Base-by-base conservation (phyloP, 1,140 invertebrate genomes). In the Brachionus calyciflorus region DNA sequence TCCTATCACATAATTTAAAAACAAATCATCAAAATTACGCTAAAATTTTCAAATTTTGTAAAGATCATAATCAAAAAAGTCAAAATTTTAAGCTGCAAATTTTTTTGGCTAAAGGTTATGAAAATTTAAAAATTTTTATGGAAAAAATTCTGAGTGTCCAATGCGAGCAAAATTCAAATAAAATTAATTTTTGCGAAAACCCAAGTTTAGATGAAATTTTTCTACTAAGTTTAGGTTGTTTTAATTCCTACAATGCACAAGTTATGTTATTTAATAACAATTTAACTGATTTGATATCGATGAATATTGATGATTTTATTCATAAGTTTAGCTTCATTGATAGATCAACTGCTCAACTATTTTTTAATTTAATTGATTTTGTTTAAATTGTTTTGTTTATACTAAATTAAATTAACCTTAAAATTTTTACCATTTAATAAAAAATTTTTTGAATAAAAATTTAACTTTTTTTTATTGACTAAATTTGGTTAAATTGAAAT, bases 201-300 rank as follows among this genome's bases (percentile, higher is more conserved):
- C 60, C 60, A 14, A 44, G 37, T 26, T 24, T 21, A n/a, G 60
- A 65, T 21, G 60, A 65, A 65, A 44, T 44, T 24, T 65, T 65
- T 14, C 24, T 65, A 1, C 3, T 65, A 10, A 44, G 37, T 44
- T 44, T 65, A 12, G 40, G 60, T 46, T 65, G 60, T 3, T 65
- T 65, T n/a, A 65, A 65, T 65, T 65, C 60, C 9, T 65, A 44
- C 24, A 46, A 26, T 44, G 37, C 60, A 24, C 60, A 65, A 65
- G 4, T 33, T 37, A 60, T 60, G 33, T 33, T 60, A 10, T 6
- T 33, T 33, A 14, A 12, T 60, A 33, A 7, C 14, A 30, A 9
- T 19, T 4, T 60, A n/a, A 60, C 55, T 17, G 55, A 60, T 60
- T 37, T 60, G n/a, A 21, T 60, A 17, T n/a, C 26, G 19, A 60